Percentiles rank a stretch among this genome's conserved stretches.
phyloP scores from a whole-genome alignment of 2,113 vertebrate species.

The Clarias gariepinus region DNA sequence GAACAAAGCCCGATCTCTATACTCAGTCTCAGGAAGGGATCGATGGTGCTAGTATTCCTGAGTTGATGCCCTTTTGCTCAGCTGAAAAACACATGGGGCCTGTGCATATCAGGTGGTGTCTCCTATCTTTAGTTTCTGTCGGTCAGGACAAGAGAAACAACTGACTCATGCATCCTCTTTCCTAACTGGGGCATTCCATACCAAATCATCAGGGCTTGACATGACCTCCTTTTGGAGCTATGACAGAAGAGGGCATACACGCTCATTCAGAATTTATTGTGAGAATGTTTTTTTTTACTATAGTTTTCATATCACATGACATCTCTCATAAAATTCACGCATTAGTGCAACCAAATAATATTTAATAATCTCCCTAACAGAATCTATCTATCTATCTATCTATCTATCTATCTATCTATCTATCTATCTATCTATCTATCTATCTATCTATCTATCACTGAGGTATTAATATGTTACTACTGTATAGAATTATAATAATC shows the following conservation, averaged over 20 bases:
- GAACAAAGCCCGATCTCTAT: background rate
- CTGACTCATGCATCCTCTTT: slow-evolving; percentile 49
- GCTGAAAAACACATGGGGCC: slow-evolving; percentile 43
- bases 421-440: too few species aligned
- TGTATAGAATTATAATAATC: too few species aligned
- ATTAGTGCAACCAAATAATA: too few species aligned
- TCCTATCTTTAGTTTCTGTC: slow-evolving; percentile 56
- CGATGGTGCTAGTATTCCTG: background rate
- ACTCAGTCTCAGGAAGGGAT: background rate
- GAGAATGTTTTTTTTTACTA: too few species aligned
- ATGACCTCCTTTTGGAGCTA: background rate
- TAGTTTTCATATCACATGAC: too few species aligned
- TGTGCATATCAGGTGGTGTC: slow-evolving; percentile 59
- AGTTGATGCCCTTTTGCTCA: background rate
- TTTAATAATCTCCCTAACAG: too few species aligned
- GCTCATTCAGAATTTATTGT: background rate
- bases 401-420: too few species aligned
- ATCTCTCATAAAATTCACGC: too few species aligned
- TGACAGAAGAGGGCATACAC: background rate
- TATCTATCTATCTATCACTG: too few species aligned
- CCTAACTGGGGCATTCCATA: slow-evolving; percentile 39
- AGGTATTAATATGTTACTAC: too few species aligned
- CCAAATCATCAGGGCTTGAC: slow-evolving; percentile 10
- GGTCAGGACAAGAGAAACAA: slow-evolving; percentile 57
- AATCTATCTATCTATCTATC: too few species aligned